Evolutionary conservation across 1,140 invertebrate genomes (phyloP), one percentile per base, ranked within the genome.

Genomic region (Popillia japonica): DNA sequence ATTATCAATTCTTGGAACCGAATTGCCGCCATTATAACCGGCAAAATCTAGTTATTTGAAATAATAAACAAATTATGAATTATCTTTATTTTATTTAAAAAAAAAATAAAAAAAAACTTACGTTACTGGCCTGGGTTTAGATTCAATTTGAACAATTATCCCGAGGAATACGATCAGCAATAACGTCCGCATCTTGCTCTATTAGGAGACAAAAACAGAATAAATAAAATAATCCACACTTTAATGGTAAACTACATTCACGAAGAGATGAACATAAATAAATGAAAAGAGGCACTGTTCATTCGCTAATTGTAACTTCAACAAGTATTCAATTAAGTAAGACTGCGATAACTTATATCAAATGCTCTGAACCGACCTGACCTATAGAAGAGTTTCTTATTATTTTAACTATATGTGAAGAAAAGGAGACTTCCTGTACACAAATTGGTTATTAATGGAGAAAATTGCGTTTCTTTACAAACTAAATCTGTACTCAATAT

Each of bases 291-390:
- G 14, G 14, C 48, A 55, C 48, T 55, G 48, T 68, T 27, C 27
- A 11, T 68, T 68, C 22, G 61, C 61, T 68, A 68, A 68, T 27
- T 34, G 61, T 68, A 68, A 11, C 61, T 34, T 34, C 27, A 34
- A 34, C 8, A 68, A 68, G 61, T 68, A 68, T 68, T 68, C 22
- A 68, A 68, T 68, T 34, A 68, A 68, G 11, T 68, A 34, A 68
- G 11, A 68, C 48, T 6, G 17, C 48, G 48, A 68, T 23, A 68
- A 34, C 0, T 68, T 68, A 68, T 68, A 68, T 68, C 61, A 22
- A 68, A 68, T 27, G 61, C 27, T 68, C 11, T 68, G 61, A 68
- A 68, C 61, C 61, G 61, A 27, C 48, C 20, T 68, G 61, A 68
- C 61, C 61, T 14, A 11, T 27, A 22, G n/a, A 10, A 14, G 61